Base-by-base conservation (phyloP, 1,140 invertebrate genomes). In the Hyposmocoma kahamanoa region DNA sequence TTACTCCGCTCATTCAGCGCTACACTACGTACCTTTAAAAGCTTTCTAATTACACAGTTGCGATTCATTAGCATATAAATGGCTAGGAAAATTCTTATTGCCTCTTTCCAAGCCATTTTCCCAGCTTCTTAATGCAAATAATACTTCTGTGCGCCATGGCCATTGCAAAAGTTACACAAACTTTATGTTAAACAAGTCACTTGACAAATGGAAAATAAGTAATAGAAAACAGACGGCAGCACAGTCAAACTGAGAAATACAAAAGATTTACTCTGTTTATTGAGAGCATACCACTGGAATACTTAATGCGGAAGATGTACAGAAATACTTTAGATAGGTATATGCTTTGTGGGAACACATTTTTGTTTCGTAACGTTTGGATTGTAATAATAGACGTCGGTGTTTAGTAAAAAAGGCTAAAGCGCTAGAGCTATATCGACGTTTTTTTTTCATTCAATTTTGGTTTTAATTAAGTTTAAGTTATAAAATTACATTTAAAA, bases 21-120 rank as follows among this genome's bases (percentile, higher is more conserved):
- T n/a, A 42, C 32, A 18, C 13, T 28, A 28, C 15, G 22, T 26
- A 30, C 53, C 24, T 50, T 24, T 51, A 58, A 65, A 64, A 68
- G 45, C 59, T 59, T 61, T 62, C 62, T 78, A 80, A 74, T 74
- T 76, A 72, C 60, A 59, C 47, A 69, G 61, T 65, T 56, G 22
- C 56, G 34, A 74, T 72, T 81, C 71, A 56, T 81, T 78, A 78
- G 74, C 73, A 84, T 84, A 73, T 72, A 79, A 84, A 84, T 84
- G 66, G 70, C 64, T 49, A 49, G 38, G 48, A 59, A 53, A 67
- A 76, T 67, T 72, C 67, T 64, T 65, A 73, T 76, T 69, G 56
- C 56, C 30, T 66, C 58, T 67, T 76, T 72, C 62, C 63, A 51
- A 63, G 57, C 57, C 58, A 73, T 76, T 77, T 75, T 73, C 71